A percentile compares a stretch with the other conserved stretches of the same genome.
phyloP scores from a whole-genome alignment of 1,140 invertebrate genomes.

The Bicyclus anynana region DNA sequence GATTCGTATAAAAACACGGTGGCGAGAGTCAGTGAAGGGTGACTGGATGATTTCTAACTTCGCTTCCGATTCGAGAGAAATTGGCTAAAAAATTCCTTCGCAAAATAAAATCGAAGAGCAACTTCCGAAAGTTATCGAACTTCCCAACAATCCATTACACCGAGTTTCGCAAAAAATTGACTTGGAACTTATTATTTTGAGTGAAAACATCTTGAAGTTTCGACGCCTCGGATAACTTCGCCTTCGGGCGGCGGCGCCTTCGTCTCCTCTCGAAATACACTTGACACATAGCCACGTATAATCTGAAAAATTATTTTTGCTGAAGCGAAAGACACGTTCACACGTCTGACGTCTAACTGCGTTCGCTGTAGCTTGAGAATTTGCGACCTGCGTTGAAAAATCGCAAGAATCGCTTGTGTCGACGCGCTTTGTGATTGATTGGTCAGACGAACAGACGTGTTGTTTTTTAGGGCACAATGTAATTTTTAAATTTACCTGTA shows the following conservation, averaged over 20 bases:
- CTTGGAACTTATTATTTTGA: constrained; percentile 75
- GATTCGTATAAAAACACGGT: constrained; percentile 19
- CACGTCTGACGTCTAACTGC: background rate
- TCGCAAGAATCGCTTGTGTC: too few relatives aligned
- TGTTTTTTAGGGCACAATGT: too few relatives aligned
- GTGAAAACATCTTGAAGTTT: constrained; percentile 71
- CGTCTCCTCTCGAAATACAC: constrained; percentile 1
- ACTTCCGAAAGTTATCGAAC: constrained; percentile 76
- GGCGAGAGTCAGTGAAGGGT: constrained; percentile 43
- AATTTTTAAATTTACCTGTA: too few relatives aligned
- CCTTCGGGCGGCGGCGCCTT: constrained; percentile 24
- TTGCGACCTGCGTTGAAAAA: too few relatives aligned
- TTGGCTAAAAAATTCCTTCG: constrained; percentile 74
- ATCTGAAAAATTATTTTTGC: constrained; percentile 13
- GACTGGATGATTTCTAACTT: constrained; percentile 72
- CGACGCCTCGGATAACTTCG: constrained; percentile 50
- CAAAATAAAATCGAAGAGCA: constrained; percentile 73
- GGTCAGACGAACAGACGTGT: too few relatives aligned
- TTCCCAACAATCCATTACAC: constrained; percentile 75
- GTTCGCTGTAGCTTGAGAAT: too few relatives aligned
- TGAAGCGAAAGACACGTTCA: background rate
- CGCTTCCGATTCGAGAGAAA: constrained; percentile 52
- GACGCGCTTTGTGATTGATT: too few relatives aligned
- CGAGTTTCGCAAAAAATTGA: constrained; percentile 74
- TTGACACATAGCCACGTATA: constrained; percentile 16